phyloP scores from a whole-genome alignment of 2,113 vertebrate genomes.

The Bostrychus sinensis region DNA sequence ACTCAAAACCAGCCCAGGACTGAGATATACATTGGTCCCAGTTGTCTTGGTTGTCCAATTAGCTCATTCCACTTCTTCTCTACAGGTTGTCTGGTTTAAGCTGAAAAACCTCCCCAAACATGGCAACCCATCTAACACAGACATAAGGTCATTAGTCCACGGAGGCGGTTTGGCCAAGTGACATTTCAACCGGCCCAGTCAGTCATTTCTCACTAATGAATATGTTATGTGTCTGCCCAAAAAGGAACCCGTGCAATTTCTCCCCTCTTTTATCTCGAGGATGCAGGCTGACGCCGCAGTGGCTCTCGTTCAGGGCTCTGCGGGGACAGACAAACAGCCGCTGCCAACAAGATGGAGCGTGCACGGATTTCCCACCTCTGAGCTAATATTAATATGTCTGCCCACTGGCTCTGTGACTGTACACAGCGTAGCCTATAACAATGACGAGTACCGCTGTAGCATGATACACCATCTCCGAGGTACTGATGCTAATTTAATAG shows the following conservation, averaged over 20 bases:
- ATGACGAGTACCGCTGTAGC: slow-evolving; percentile 34
- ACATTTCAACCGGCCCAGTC: slow-evolving; percentile 72
- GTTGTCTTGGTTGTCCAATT: slow-evolving; percentile 1
- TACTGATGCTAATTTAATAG: slow-evolving; percentile 58
- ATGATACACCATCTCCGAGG: slow-evolving; percentile 41
- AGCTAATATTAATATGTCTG: slow-evolving; percentile 65
- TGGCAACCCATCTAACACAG: slow-evolving; percentile 12
- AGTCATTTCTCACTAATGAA: slow-evolving; percentile 76
- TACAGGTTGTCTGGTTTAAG: background rate
- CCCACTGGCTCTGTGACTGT: slow-evolving; percentile 25
- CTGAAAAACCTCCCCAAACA: slow-evolving; percentile 8
- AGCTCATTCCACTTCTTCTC: background rate
- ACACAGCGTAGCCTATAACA: background rate
- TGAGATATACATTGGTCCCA: too few species aligned
- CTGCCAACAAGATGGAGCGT: slow-evolving; percentile 73
- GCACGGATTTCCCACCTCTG: slow-evolving; percentile 58
- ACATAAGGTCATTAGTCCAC: slow-evolving; percentile 63
- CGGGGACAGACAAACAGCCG: slow-evolving; percentile 61
- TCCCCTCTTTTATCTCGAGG: slow-evolving; percentile 76
- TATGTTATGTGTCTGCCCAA: slow-evolving; percentile 60
- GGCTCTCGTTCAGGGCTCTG: slow-evolving; percentile 64
- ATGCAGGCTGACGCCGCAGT: slow-evolving; percentile 69
- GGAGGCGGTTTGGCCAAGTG: slow-evolving; percentile 62
- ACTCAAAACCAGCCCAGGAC: background rate
- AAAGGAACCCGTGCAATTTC: slow-evolving; percentile 55